Percentiles rank a stretch among this genome's conserved stretches.
phyloP scores from a whole-genome alignment of 2,888 invertebrate species.

The Trileptium ribeirensis region DNA sequence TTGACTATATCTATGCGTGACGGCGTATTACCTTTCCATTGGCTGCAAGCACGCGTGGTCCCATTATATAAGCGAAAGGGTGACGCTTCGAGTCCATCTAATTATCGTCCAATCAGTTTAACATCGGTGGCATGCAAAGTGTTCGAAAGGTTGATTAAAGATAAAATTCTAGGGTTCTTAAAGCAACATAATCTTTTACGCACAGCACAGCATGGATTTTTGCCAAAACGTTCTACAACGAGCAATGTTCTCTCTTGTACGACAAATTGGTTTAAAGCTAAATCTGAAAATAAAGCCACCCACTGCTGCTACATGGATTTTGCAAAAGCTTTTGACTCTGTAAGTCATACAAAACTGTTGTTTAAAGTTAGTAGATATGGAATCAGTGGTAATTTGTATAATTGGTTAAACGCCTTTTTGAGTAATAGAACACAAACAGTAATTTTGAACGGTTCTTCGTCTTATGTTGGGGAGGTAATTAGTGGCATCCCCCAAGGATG shows the following conservation, averaged over 20 bases:
- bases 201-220: background rate
- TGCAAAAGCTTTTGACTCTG: no score
- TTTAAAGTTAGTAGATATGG: background rate
- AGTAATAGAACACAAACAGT: background rate
- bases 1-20: no score
- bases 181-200: background rate
- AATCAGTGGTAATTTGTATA: background rate
- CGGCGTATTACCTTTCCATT: no score
- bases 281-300: background rate
- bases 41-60: background rate
- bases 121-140: background rate
- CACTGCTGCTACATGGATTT: background rate
- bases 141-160: background rate
- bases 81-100: background rate
- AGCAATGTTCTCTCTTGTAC: background rate
- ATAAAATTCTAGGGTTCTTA: background rate
- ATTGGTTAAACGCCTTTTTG: background rate
- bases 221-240: background rate
- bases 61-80: background rate
- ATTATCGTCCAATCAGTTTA: background rate
- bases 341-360: background rate
- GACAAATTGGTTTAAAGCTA: background rate
- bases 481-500: background rate
- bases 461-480: background rate
- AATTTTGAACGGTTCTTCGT: background rate